A percentile compares a stretch with the other conserved stretches of the same genome.
These are phyloP conservation scores for Sarcophaga bullata DNA, from an alignment of 1,140 invertebrate genomes.

Conservation along the genomic window DNA sequence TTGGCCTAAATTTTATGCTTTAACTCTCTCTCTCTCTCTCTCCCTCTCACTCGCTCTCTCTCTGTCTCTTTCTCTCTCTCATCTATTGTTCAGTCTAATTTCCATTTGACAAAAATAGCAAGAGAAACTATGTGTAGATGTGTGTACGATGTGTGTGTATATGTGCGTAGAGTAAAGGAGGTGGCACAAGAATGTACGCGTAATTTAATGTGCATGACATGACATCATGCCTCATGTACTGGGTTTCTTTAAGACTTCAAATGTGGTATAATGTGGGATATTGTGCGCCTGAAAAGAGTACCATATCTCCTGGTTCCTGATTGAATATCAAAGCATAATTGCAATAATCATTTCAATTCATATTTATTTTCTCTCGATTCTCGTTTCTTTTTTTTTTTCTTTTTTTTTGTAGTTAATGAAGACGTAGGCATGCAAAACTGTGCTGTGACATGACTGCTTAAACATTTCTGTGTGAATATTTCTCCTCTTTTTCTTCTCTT, in stretches of 20 bases:
- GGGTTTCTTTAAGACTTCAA: no score
- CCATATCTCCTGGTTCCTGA: neutral
- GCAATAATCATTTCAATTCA: slow-evolving; percentile 12
- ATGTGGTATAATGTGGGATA: neutral
- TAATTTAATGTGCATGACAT: slow-evolving; percentile 33
- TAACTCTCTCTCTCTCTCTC: no score
- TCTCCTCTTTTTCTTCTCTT: no score
- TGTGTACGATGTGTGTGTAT: neutral
- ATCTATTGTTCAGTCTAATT: no score
- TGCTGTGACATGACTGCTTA: slow-evolving; percentile 2
- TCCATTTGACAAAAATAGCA: neutral
- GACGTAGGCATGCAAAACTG: neutral
- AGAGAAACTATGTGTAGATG: neutral
- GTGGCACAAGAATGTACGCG: neutral
- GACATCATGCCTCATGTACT: slow-evolving; percentile 20
- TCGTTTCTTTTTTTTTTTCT: neutral
- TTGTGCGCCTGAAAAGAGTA: neutral
- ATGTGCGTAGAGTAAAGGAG: neutral
- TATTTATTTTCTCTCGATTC: neutral
- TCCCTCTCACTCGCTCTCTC: no score
- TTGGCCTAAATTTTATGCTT: neutral
- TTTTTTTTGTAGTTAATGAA: neutral
- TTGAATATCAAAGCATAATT: slow-evolving; percentile 6
- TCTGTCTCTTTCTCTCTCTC: no score
- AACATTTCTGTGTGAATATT: neutral